phyloP scores from a whole-genome alignment of 2,797 vertebrate genomes.

The Orientallactaga sibirica region DNA sequence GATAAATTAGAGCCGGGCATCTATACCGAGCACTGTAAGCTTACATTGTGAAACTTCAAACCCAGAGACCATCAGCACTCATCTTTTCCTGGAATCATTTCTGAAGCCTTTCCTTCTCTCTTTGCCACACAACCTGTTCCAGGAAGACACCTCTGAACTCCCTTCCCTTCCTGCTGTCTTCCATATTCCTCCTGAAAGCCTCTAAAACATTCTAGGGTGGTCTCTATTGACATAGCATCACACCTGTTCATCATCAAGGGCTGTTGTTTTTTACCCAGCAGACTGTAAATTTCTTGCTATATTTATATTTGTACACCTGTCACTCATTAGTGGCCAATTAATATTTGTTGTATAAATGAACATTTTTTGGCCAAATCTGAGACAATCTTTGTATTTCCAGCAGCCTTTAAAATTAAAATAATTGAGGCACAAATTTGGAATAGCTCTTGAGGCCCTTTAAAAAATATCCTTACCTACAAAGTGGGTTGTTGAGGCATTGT shows the following conservation, averaged over 20 bases:
- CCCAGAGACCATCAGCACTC: accelerated
- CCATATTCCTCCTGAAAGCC: neutral
- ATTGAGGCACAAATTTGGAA: constrained; percentile 7
- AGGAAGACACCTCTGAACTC: neutral
- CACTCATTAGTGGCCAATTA: neutral
- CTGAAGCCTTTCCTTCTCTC: neutral
- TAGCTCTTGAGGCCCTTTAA: neutral
- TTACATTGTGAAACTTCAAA: neutral
- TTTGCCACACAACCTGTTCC: neutral
- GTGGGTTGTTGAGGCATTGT: constrained; percentile 40
- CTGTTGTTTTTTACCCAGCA: neutral
- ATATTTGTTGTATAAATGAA: constrained; percentile 22
- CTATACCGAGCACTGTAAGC: neutral
- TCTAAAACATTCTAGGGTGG: neutral
- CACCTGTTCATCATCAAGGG: neutral
- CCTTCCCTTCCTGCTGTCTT: neutral
- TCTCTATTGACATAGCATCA: neutral
- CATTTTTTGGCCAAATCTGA: neutral
- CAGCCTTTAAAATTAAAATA: constrained; percentile 39
- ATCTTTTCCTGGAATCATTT: neutral
- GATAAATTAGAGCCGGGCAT: constrained; percentile 19
- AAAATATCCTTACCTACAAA: neutral
- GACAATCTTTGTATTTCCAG: neutral
- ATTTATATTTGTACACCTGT: neutral
- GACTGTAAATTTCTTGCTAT: neutral